These are phyloP conservation scores for Isotomurus palustris DNA, from an alignment of 2,888 invertebrate species.

Conservation along the genomic window DNA sequence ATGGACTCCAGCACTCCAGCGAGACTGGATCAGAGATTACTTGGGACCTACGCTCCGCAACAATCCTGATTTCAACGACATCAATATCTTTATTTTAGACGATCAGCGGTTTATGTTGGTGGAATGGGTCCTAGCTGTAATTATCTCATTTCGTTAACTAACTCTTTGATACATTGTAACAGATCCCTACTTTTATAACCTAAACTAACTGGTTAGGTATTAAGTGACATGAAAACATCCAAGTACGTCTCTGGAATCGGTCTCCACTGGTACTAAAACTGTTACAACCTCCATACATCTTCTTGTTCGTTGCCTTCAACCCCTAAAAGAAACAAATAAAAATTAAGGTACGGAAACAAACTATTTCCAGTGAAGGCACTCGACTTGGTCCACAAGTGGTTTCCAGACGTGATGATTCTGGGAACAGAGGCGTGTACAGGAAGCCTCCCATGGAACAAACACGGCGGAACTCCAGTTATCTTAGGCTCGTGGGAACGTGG, in stretches of 20 bases:
- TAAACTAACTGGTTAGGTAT: too few species aligned
- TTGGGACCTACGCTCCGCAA: conserved; percentile 68
- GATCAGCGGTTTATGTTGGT: conserved; percentile 48
- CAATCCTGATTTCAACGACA: conserved; percentile 53
- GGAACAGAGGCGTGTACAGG: conserved; percentile 55
- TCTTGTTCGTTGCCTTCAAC: too few species aligned
- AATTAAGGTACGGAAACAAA: too few species aligned
- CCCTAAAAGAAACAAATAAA: too few species aligned
- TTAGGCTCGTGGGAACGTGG: conserved; percentile 56
- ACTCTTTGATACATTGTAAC: too few species aligned
- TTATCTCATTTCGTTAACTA: too few species aligned
- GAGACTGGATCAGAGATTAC: conserved; percentile 64
- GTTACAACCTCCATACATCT: too few species aligned
- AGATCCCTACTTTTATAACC: too few species aligned
- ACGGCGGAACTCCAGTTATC: conserved; percentile 35
- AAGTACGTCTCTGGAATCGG: too few species aligned
- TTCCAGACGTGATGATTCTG: conserved; percentile 55
- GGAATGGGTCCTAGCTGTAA: conserved; percentile 59
- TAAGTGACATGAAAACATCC: too few species aligned
- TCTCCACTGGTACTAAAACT: too few species aligned
- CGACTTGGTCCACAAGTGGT: conserved; percentile 50
- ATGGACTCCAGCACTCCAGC: conserved; percentile 64
- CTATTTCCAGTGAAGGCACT: conserved; percentile 50
- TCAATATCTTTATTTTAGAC: conserved; percentile 69
- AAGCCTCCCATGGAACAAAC: conserved; percentile 11